Evolutionary conservation across 2,888 invertebrate genomes (phyloP).

Genomic region (Lampropteryx suffumata): DNA sequence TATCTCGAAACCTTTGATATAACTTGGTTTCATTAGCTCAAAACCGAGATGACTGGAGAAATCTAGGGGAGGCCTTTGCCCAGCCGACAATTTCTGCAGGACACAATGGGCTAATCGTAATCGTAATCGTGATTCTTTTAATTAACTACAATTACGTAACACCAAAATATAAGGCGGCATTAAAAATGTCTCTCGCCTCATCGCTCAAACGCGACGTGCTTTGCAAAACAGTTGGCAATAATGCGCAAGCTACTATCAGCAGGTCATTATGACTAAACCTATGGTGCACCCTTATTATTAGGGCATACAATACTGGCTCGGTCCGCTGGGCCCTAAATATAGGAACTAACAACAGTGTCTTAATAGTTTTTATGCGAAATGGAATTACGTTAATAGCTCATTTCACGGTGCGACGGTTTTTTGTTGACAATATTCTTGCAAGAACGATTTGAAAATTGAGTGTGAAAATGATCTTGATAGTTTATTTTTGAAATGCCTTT

Average conservation of each 20-base stretch:
- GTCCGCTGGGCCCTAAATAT: constrained; percentile 18
- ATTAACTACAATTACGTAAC: no score
- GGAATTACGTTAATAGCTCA: constrained; percentile 14
- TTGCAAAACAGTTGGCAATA: constrained; percentile 19
- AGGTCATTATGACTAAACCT: constrained; percentile 6
- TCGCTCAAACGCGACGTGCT: constrained; percentile 14
- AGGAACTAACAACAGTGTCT: constrained; percentile 9
- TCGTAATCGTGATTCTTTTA: no score
- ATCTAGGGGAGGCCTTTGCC: no score
- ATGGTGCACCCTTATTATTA: constrained; percentile 12
- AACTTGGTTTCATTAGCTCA: no score
- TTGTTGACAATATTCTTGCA: background rate
- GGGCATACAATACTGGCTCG: constrained; percentile 7
- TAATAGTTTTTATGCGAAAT: constrained; percentile 12
- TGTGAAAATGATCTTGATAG: no score
- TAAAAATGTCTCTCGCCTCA: background rate
- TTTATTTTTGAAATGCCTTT: no score
- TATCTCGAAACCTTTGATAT: no score
- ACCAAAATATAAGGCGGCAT: background rate
- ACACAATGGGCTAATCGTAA: no score
- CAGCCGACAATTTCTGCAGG: no score
- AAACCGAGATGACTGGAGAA: no score
- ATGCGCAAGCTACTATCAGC: constrained; percentile 8
- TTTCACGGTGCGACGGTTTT: constrained; percentile 15
- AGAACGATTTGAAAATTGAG: background rate